Conservation (phyloP, 2,888 invertebrate genomes). For the Vesta saturnalis region DNA sequence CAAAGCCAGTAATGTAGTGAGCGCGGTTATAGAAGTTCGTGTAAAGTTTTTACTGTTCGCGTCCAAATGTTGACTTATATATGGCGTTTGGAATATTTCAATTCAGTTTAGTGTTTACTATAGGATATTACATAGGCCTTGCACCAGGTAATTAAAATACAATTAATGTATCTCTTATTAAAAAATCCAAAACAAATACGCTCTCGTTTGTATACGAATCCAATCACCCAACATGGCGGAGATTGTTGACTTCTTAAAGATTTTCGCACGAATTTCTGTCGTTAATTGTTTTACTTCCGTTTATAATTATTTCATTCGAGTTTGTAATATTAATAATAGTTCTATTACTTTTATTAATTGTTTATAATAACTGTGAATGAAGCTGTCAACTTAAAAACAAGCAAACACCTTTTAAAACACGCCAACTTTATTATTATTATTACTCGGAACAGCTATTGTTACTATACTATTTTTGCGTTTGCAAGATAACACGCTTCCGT, state of each 20-base stretch:
- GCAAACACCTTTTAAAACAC: background rate
- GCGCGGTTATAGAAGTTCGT: slow-evolving; percentile 44
- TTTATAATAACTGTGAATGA: background rate
- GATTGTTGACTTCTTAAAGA: slow-evolving; percentile 46
- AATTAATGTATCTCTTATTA: slow-evolving; percentile 22
- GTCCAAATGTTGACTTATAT: slow-evolving; percentile 78
- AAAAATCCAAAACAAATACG: slow-evolving; percentile 44
- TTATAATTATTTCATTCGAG: slow-evolving; percentile 10
- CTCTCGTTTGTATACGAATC: slow-evolving; percentile 41
- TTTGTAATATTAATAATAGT: background rate
- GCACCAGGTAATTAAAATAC: slow-evolving; percentile 49
- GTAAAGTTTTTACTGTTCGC: slow-evolving; percentile 53
- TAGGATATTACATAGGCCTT: slow-evolving; percentile 60
- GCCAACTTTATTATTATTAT: background rate
- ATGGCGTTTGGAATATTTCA: slow-evolving; percentile 83
- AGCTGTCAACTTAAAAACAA: background rate
- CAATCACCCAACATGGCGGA: slow-evolving; percentile 53
- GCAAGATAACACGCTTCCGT: no score
- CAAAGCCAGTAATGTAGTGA: slow-evolving; percentile 52
- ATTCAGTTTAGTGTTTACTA: slow-evolving; percentile 72
- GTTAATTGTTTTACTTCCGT: slow-evolving; percentile 15
- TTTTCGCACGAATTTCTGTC: slow-evolving; percentile 34
- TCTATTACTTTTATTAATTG: background rate
- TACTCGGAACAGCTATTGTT: background rate
- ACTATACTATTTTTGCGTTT: no score